These are phyloP conservation scores for Neelides sp. DNA, from an alignment of 1,140 invertebrate species.

Conservation along the genomic window DNA sequence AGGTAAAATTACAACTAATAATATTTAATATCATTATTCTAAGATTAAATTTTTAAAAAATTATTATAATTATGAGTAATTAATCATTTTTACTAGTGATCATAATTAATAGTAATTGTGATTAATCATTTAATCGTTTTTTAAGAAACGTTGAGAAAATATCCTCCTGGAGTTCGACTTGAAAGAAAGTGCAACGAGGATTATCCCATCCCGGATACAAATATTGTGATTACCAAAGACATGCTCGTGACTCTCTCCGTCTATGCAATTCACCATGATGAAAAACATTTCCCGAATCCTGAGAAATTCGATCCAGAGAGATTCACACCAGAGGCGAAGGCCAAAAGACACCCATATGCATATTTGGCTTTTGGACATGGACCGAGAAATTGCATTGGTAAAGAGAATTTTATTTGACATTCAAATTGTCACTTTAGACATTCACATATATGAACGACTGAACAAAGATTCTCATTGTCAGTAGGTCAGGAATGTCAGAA, in stretches of 20 bases:
- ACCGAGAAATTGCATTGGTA: conserved; percentile 48
- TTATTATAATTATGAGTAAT: too few species aligned
- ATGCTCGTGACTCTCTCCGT: conserved; percentile 42
- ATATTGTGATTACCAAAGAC: conserved; percentile 39
- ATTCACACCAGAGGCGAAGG: conserved; percentile 43
- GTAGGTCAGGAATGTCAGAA: too few species aligned
- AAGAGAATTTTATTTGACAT: too few species aligned
- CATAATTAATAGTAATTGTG: too few species aligned
- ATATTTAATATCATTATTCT: not conserved
- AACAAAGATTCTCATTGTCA: too few species aligned
- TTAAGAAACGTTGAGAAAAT: conserved; percentile 47
- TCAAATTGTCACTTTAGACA: too few species aligned
- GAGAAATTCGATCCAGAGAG: conserved; percentile 53
- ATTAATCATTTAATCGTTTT: too few species aligned
- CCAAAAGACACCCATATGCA: conserved; percentile 40
- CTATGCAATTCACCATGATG: conserved; percentile 49
- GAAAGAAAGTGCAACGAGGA: conserved; percentile 39
- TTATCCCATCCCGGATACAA: conserved; percentile 41
- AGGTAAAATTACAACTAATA: conserved; percentile 34
- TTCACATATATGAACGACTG: too few species aligned
- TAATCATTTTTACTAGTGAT: too few species aligned
- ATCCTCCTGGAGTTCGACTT: conserved; percentile 42
- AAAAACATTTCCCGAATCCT: conserved; percentile 48
- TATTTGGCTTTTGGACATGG: conserved; percentile 68
- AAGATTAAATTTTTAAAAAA: too few species aligned